phyloP scores from a whole-genome alignment of 1,140 invertebrate genomes.

The Homarus americanus region DNA sequence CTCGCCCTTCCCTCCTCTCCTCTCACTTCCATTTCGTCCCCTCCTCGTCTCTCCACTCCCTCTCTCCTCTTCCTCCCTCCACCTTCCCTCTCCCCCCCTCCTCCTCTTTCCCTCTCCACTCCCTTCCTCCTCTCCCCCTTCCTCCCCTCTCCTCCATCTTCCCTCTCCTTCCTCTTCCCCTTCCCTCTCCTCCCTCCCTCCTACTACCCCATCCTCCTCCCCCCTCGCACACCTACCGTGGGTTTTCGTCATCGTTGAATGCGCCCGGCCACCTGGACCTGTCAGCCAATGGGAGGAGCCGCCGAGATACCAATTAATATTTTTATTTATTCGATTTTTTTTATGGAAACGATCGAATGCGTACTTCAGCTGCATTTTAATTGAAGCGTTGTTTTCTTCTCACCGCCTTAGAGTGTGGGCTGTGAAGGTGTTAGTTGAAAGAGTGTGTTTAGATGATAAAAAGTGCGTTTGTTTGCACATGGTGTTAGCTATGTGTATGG shows the following conservation, averaged over 20 bases:
- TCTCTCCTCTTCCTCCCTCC: not conserved
- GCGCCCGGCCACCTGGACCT: constrained; percentile 41
- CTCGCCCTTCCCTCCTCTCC: not conserved
- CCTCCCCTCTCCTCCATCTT: not conserved
- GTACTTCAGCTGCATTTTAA: constrained; percentile 11
- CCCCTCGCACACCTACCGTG: not conserved
- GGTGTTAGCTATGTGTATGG: not conserved
- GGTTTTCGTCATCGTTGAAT: constrained; percentile 16
- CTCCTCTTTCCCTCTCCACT: not conserved
- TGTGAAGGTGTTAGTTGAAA: too few relatives aligned
- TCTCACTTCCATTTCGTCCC: not conserved
- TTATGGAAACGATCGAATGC: not conserved
- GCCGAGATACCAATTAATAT: constrained; percentile 35
- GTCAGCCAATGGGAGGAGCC: constrained; percentile 44
- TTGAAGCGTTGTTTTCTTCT: not conserved
- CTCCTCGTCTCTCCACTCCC: not conserved
- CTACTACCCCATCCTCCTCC: not conserved
- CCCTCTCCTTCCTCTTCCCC: not conserved
- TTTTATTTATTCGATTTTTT: constrained; percentile 11
- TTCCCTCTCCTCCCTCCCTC: not conserved
- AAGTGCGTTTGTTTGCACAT: not conserved
- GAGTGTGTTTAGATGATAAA: not conserved
- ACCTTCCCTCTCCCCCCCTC: not conserved
- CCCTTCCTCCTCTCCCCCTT: not conserved
- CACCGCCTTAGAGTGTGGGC: too few relatives aligned